Conservation (phyloP, 2,113 vertebrate species). For the Corythoichthys intestinalis region DNA sequence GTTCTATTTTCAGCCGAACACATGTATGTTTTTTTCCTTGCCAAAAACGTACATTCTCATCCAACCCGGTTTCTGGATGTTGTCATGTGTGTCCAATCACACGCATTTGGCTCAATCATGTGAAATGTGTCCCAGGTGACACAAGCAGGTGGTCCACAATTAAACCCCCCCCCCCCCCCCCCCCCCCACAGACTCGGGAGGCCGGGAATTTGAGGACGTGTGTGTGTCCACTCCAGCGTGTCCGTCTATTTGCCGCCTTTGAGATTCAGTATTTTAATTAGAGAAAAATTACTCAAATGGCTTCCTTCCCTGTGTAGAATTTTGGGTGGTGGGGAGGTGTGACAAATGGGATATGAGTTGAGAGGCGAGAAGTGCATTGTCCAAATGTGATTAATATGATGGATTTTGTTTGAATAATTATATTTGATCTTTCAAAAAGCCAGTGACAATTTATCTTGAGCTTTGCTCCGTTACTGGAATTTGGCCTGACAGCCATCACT, state of each 20-base stretch:
- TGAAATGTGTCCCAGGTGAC: conserved; percentile 61
- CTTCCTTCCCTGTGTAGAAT: conserved; percentile 26
- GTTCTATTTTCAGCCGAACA: background rate
- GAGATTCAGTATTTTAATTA: conserved; percentile 52
- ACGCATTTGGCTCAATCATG: conserved; percentile 64
- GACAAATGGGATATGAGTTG: conserved; percentile 58
- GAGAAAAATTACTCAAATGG: conserved; percentile 35
- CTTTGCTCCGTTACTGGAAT: conserved; percentile 40
- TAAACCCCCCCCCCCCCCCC: conserved; percentile 28
- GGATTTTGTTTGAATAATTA: conserved; percentile 66
- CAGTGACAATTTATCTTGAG: conserved; percentile 48
- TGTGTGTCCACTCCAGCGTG: conserved; percentile 6
- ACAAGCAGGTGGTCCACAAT: conserved; percentile 58
- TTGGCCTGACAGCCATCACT: conserved; percentile 59
- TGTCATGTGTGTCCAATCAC: conserved; percentile 63
- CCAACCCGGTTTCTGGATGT: conserved; percentile 35
- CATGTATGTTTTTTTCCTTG: conserved; percentile 17
- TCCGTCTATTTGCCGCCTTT: conserved; percentile 23
- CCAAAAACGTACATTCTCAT: conserved; percentile 37
- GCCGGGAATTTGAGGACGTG: conserved; percentile 10
- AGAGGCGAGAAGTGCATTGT: conserved; percentile 42
- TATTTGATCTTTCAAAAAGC: conserved; percentile 67
- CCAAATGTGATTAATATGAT: conserved; percentile 64
- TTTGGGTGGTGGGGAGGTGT: conserved; percentile 19
- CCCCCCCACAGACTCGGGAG: conserved; percentile 1